Base-by-base conservation (phyloP, 2,888 invertebrate genomes). In the Mesoligia furuncula region DNA sequence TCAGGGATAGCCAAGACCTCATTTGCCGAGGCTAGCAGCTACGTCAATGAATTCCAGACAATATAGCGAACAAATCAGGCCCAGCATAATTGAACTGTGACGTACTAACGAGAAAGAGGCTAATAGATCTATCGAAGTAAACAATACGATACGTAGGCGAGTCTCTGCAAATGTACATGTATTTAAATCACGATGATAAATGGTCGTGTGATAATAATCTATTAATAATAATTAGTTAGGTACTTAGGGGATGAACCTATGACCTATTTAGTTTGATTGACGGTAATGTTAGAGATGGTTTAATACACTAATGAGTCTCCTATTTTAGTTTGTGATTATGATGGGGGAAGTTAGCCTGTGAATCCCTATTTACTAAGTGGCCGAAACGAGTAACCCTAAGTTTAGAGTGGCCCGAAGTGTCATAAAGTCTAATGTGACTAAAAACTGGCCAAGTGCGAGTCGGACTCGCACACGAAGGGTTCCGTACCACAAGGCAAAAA, bases 31-130 rank as follows among this genome's bases (percentile, higher is more conserved):
- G 79, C 77, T 74, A 77, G 70, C 66, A 72, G 70, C 61, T 57
- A 73, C 66, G 72, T 73, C 85, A 84, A 71, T 68, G 62, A 75
- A 73, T 81, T 81, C 81, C 75, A 78, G 74, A 75, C 83, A 84
- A 84, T 84, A 64, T 65, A 70, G 59, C 54, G 61, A 75, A 67
- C 81, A 73, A 84, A 84, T 84, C 78, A 85, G 75, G 51, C 15
- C 73, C 73, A 69, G 57, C 75, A 75, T 81, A 84, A 85, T 84
- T 81, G 81, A 73, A 78, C 67, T 42, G 51, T 77, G 85, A 84
- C 84, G 78, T 77, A 72, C 45, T 51, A 48, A 48, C 66, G 15
- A 66, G 75, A 77, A 66, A 73, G 65, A 84, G 72, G 75, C 70
- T 73, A 75, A 80, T 80, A 72, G 74, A 80, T 67, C 51, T 48